Base-by-base conservation (phyloP, 2,113 vertebrate genomes). In the Perca flavescens region DNA sequence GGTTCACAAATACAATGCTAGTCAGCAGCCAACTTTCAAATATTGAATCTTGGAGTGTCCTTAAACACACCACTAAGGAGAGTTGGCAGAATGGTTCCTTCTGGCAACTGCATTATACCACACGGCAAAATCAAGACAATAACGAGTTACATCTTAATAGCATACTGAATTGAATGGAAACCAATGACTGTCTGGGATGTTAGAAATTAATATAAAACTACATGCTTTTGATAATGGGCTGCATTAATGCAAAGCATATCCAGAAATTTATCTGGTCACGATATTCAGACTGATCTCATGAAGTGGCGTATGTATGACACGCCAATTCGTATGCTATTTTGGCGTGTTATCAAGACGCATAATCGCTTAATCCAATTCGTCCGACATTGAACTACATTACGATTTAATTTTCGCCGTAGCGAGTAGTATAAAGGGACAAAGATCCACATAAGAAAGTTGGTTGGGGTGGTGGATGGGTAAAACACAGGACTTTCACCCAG, bases 11-110 rank as follows among this genome's bases (percentile, higher is more conserved):
- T 5, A 13, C 50, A 75, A 12, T 28, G 16, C 63, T 25, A 28
- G 21, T 63, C 49, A 21, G 62, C 67, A 56, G 36, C 47, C 56
- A 47, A 10, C 31, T 31, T 52, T 69, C 21, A 54, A 28, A 52
- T n/a, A 34, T 34, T 36, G 15, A 75, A 46, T 77, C 9, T 31
- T 5, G 2, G n/a, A 19, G n/a, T 13, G 50, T 75, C 76, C 79
- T 75, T 88, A 52, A 85, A 80, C 13, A 9, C 50, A 82, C 12
- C 49, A 46, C 50, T 13, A 69, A 78, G 49, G 28, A 83, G 28
- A 79, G 43, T n/a, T 71, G 61, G 53, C 58, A 53, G 47, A 72
- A 43, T 22, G 46, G 21, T 52, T 54, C 47, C 50, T 57, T 68
- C 25, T 49, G 68, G 56, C 36, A 68, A 54, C 62, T 56, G 15